A percentile compares a stretch with the other conserved stretches of the same genome.
These are phyloP conservation scores for Alsophila aescularia DNA, from an alignment of 2,888 invertebrate species.

Conservation along the genomic window DNA sequence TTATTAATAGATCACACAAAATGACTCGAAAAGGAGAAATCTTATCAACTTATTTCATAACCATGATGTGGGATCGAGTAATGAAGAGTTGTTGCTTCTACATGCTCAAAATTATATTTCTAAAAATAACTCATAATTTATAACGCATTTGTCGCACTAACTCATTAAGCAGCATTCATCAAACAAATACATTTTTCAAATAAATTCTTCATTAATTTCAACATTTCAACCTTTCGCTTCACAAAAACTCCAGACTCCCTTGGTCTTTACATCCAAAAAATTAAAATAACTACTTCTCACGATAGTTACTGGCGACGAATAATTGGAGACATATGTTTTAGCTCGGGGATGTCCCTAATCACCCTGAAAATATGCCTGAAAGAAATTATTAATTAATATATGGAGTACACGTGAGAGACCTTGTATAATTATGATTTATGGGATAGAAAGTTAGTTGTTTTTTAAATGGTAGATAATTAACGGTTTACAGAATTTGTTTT, in stretches of 20 bases:
- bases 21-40: too few relatives aligned
- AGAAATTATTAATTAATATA: constrained; percentile 64
- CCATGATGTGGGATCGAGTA: too few relatives aligned
- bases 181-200: background rate
- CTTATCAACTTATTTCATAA: too few relatives aligned
- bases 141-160: too few relatives aligned
- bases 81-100: too few relatives aligned
- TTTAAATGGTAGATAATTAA: constrained; percentile 40
- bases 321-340: constrained; percentile 65
- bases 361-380: constrained; percentile 63
- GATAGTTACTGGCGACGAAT: constrained; percentile 56
- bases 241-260: background rate
- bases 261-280: constrained; percentile 19
- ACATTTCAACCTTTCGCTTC: background rate
- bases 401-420: constrained; percentile 57
- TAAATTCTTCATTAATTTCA: background rate
- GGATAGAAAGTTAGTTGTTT: constrained; percentile 28
- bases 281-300: constrained; percentile 54
- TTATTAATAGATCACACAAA: too few relatives aligned
- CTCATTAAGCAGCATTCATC: too few relatives aligned
- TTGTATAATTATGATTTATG: constrained; percentile 61
- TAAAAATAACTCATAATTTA: too few relatives aligned
- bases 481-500: constrained; percentile 1
- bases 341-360: constrained; percentile 58
- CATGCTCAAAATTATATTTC: too few relatives aligned